Base-by-base conservation (phyloP, 2,797 vertebrate genomes). In the Enteromius fasciolatus region DNA sequence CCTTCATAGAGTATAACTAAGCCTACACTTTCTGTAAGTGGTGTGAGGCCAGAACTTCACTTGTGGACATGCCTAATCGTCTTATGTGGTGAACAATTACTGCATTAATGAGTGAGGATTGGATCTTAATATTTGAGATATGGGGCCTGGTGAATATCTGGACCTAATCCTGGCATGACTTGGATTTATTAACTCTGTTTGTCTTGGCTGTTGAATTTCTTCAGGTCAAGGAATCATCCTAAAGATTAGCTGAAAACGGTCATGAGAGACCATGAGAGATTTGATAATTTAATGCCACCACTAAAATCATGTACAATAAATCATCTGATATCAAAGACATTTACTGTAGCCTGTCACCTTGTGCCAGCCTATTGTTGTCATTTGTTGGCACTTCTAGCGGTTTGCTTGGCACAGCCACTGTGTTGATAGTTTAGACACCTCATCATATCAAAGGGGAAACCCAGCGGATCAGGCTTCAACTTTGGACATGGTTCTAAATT, bases 171-270 rank as follows among this genome's bases (percentile, higher is more conserved):
- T 25, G 88, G 91, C 92, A 83, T 94, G 91, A 93, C 88, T 87
- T 78, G 91, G 92, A 93, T 94, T 92, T 90, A 89, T 87, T 89
- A 84, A 41, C 86, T 89, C 82, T 91, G 91, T 93, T 93, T 94
- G 90, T 91, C 92, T 94, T 94, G 90, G 91, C 90, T 76, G 72
- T 84, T 87, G 87, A 69, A 36, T 89, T 87, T 82, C 23, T 46
- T 79, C 61, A 68, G 69, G 48, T 67, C 57, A 31, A 44, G 18
- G 36, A 82, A 67, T 76, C 81, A 46, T 82, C 25, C 18, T 3
- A 50, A 66, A 82, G 80, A 76, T 76, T 75, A 82, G 23, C 17
- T 44, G 48, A 67, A 63, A 61, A 39, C 5, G 39, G 73, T 83
- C 74, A 69, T 69, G 81, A 57, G 73, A 80, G 66, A 25, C 31